phyloP scores from a whole-genome alignment of 2,888 invertebrate species.

The Caenorhabditis auriculariae region DNA sequence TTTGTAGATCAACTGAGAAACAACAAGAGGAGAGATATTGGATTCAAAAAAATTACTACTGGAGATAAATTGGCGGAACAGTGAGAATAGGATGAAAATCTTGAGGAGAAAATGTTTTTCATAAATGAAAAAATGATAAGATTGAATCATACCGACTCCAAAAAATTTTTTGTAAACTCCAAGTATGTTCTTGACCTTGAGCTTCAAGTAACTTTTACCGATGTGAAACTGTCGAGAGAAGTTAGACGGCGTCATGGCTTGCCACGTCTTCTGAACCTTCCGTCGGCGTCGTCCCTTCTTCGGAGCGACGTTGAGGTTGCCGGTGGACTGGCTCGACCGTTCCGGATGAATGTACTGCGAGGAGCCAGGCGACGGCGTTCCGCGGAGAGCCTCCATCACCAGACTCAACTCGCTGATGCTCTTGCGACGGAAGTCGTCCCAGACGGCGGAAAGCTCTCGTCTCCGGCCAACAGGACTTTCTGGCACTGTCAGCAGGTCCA shows the following conservation, averaged over 20 bases:
- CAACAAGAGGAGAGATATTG: too few relatives aligned
- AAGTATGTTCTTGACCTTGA: too few relatives aligned
- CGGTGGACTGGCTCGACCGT: conserved; percentile 35
- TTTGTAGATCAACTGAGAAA: too few relatives aligned
- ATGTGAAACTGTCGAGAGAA: conserved; percentile 46
- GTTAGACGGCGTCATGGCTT: conserved; percentile 50
- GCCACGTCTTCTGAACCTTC: conserved; percentile 45
- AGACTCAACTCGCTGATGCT: conserved; percentile 52
- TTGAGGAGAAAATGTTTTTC: too few relatives aligned
- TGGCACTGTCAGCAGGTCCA: conserved; percentile 30
- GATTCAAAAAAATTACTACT: too few relatives aligned
- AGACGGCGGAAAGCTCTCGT: conserved; percentile 19
- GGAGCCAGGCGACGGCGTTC: conserved; percentile 33
- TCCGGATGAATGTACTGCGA: conserved; percentile 43
- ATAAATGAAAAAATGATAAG: too few relatives aligned
- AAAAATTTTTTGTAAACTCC: too few relatives aligned
- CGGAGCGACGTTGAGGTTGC: conserved; percentile 34
- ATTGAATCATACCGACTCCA: too few relatives aligned
- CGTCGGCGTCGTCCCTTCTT: conserved; percentile 31
- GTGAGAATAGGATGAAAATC: too few relatives aligned
- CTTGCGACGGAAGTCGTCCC: conserved; percentile 47
- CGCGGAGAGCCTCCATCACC: conserved; percentile 54
- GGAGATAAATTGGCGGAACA: too few relatives aligned
- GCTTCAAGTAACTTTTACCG: conserved; percentile 29
- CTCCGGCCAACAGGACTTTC: conserved; percentile 25